phyloP scores from a whole-genome alignment of 53 echinoderm and acorn worm genomes.

The Paelopatides confundens region DNA sequence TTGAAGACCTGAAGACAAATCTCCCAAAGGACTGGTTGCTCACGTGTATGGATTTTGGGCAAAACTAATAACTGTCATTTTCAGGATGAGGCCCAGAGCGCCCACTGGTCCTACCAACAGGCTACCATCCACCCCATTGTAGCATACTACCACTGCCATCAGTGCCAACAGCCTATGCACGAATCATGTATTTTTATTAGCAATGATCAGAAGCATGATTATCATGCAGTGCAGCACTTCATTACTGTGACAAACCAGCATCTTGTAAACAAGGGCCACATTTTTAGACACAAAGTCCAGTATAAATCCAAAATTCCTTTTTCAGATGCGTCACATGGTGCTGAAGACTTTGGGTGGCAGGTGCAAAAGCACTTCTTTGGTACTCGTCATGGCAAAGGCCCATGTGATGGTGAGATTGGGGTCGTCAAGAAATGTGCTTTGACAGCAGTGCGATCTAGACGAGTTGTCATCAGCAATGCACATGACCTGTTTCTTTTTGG shows the following conservation, averaged over 20 bases:
- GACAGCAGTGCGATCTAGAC: background rate
- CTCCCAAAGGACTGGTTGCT: slow-evolving; percentile 44
- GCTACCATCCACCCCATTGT: slow-evolving; percentile 53
- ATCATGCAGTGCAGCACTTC: slow-evolving; percentile 24
- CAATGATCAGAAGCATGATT: slow-evolving; percentile 30
- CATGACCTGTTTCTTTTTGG: background rate
- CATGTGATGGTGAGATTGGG: slow-evolving; percentile 18
- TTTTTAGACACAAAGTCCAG: background rate
- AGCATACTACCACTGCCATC: slow-evolving; percentile 38
- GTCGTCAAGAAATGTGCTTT: background rate
- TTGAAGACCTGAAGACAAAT: background rate
- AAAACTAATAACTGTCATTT: slow-evolving; percentile 56
- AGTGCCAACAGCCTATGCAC: too few relatives aligned
- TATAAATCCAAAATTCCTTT: slow-evolving; percentile 63
- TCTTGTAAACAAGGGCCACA: background rate
- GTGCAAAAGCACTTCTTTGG: slow-evolving; percentile 10
- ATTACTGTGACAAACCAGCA: background rate
- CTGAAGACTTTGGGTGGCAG: background rate
- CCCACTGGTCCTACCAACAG: too few relatives aligned
- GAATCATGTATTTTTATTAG: slow-evolving; percentile 40
- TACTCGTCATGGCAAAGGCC: background rate
- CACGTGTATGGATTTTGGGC: slow-evolving; percentile 35
- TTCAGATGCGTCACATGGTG: slow-evolving; percentile 60
- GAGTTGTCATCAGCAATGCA: background rate
- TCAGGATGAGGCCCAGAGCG: slow-evolving; percentile 60